phyloP scores from a whole-genome alignment of 2,888 invertebrate genomes.

The Diarsia dahlii region DNA sequence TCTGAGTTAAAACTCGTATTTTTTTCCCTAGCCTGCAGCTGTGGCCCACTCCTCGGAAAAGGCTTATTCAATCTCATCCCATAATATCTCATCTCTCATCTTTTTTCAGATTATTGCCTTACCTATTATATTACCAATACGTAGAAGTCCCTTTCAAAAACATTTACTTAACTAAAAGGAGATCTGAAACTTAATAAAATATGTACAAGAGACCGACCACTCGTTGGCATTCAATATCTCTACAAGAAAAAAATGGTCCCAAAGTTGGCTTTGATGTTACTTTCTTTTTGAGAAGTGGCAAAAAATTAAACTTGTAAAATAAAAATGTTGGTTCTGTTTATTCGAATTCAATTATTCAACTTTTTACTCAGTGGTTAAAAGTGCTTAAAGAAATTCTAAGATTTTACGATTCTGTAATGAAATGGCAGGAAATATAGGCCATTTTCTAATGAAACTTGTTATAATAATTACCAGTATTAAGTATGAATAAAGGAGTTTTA shows the following conservation, averaged over 20 bases:
- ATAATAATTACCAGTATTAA: conserved; percentile 27
- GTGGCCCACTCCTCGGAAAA: no score
- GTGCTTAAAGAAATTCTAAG: conserved; percentile 50
- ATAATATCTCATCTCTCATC: neutral
- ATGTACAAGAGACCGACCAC: conserved; percentile 36
- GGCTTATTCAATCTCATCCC: neutral
- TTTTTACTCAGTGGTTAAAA: conserved; percentile 61
- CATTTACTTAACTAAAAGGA: conserved; percentile 11
- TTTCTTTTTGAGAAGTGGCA: conserved; percentile 62
- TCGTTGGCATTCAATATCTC: conserved; percentile 64
- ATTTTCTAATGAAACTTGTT: conserved; percentile 50
- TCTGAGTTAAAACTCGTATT: neutral
- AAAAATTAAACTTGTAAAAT: conserved; percentile 65
- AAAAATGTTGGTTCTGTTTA: conserved; percentile 63
- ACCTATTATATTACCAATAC: neutral
- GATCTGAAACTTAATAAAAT: conserved; percentile 33
- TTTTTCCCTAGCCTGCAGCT: no score
- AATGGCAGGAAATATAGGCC: conserved; percentile 35
- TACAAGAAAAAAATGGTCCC: conserved; percentile 60
- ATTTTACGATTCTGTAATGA: conserved; percentile 39
- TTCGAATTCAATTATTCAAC: conserved; percentile 69
- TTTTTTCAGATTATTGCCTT: neutral
- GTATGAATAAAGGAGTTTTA: conserved; percentile 10
- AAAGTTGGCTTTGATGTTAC: conserved; percentile 70
- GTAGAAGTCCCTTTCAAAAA: conserved; percentile 1